Evolutionary conservation across 2,113 vertebrate genomes (phyloP).

Genomic region (Muscicapa adusta): DNA sequence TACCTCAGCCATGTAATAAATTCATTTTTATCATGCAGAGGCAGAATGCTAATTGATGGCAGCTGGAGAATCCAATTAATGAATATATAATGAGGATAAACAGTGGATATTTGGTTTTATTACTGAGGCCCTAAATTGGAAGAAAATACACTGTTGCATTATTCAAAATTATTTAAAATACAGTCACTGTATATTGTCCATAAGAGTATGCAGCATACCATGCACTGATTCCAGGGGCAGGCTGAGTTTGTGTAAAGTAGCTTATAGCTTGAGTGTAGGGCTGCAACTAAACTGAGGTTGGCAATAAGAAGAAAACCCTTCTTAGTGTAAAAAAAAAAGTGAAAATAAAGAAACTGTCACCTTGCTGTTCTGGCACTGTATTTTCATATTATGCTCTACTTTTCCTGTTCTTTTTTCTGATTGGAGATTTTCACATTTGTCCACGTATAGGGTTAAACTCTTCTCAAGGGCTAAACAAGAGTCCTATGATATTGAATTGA

Average conservation of each 20-base stretch:
- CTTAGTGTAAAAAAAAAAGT: not conserved
- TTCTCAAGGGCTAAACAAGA: not conserved
- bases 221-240: not conserved
- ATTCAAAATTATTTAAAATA: conserved; percentile 13
- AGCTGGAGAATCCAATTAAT: conserved; percentile 43
- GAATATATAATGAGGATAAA: conserved; percentile 36
- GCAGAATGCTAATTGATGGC: conserved; percentile 25
- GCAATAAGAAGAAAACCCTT: not conserved
- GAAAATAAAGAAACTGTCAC: not conserved
- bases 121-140: conserved; percentile 2
- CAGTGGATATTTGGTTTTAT: conserved; percentile 24
- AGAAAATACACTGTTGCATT: not conserved
- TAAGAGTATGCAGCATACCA: not conserved
- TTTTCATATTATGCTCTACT: not conserved
- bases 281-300: not conserved
- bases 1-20: conserved; percentile 13
- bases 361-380: not conserved
- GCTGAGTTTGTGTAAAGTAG: not conserved
- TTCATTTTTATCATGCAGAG: conserved; percentile 27
- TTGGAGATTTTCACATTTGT: not conserved
- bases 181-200: not conserved
- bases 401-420: not conserved
- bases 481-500: not conserved
- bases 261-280: not conserved
- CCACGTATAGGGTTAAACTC: not conserved